These are phyloP conservation scores for Lobophora halterata DNA, from an alignment of 2,888 invertebrate species.

Conservation along the genomic window DNA sequence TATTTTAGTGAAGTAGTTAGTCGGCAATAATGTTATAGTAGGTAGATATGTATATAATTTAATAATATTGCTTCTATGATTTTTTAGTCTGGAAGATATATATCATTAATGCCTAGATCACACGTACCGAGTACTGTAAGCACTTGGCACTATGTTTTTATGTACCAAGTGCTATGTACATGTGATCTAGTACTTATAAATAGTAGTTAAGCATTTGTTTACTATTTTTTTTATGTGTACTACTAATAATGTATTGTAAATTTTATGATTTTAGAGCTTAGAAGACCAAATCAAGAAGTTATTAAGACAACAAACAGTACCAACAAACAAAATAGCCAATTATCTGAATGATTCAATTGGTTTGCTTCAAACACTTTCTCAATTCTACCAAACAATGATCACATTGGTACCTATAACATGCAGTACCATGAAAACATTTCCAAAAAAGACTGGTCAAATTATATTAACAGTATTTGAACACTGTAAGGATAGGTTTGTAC, in stretches of 20 bases:
- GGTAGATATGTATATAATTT: too few species aligned
- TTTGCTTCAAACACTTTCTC: conserved; percentile 51
- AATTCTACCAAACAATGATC: conserved; percentile 48
- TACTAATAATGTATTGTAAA: too few species aligned
- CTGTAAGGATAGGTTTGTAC: conserved; percentile 71
- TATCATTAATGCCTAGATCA: too few species aligned
- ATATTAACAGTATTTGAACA: conserved; percentile 66
- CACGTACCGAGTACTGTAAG: too few species aligned
- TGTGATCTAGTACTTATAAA: too few species aligned
- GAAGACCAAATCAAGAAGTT: conserved; percentile 38
- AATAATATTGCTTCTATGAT: too few species aligned
- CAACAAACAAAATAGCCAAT: conserved; percentile 36
- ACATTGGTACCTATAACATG: conserved; percentile 49
- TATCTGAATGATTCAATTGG: conserved; percentile 50
- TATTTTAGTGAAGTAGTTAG: too few species aligned
- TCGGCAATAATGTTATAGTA: too few species aligned
- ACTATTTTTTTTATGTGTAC: conserved; percentile 4
- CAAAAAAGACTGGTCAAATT: conserved; percentile 54
- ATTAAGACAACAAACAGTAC: conserved; percentile 36
- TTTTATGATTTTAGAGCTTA: conserved; percentile 49
- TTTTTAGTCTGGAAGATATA: too few species aligned
- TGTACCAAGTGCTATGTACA: too few species aligned
- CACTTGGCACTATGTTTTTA: too few species aligned
- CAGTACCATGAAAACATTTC: conserved; percentile 47
- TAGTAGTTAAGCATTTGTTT: too few species aligned